Percentiles rank a stretch among this genome's conserved stretches.
Evolutionary conservation across 2,888 invertebrate species (phyloP).

Genomic region (Molanna angustata): DNA sequence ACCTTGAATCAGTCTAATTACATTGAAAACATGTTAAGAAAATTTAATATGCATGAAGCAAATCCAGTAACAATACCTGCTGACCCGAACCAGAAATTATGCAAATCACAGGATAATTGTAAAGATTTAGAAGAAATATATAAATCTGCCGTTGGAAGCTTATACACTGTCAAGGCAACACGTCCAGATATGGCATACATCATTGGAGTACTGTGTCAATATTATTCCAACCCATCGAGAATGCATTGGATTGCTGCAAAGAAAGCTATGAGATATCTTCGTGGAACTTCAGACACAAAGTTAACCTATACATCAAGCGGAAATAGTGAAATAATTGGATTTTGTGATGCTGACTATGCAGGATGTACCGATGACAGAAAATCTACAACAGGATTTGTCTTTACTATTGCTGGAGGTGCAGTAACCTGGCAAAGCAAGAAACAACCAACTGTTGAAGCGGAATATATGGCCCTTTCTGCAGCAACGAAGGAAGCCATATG

Average conservation of each 20-base stretch:
- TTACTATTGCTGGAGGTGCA: constrained; percentile 34
- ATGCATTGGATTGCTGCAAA: constrained; percentile 32
- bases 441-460: constrained; percentile 35
- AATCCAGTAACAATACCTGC: constrained; percentile 1
- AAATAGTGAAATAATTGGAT: neutral
- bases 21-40: constrained; percentile 3
- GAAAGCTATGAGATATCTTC: constrained; percentile 32
- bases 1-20: neutral
- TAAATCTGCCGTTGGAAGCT: constrained; percentile 2
- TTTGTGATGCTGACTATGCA: constrained; percentile 13
- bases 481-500: constrained; percentile 31
- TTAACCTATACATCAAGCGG: neutral
- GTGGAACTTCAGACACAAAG: constrained; percentile 31
- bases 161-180: constrained; percentile 19
- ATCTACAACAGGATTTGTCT: constrained; percentile 8
- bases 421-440: constrained; percentile 35
- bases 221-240: constrained; percentile 28
- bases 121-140: neutral
- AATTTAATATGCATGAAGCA: constrained; percentile 4
- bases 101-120: neutral
- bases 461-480: constrained; percentile 35
- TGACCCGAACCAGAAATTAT: neutral
- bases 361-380: neutral
- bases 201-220: constrained; percentile 34
- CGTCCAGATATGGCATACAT: constrained; percentile 33